phyloP scores from a whole-genome alignment of 37 sponge, comb jelly and placozoan genomes.

The Diacarnus erythraeanus region DNA sequence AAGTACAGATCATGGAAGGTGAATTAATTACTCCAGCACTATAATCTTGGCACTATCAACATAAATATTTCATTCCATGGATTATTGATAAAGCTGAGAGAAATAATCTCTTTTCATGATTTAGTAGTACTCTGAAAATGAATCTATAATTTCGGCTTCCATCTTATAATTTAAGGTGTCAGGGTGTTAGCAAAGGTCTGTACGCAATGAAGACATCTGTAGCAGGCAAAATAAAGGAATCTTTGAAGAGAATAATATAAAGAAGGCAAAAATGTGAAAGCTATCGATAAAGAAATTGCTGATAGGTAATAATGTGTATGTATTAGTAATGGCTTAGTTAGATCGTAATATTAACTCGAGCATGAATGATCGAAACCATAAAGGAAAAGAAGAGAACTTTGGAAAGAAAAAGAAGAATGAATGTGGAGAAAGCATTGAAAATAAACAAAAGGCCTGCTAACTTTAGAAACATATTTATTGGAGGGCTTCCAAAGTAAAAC shows the following conservation, averaged over 20 bases:
- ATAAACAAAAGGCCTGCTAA: too few relatives aligned
- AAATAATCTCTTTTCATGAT: too few relatives aligned
- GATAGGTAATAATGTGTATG: slow-evolving; percentile 44
- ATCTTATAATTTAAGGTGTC: slow-evolving; percentile 60
- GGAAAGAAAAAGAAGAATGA: neutral
- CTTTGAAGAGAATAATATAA: slow-evolving; percentile 23
- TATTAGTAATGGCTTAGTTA: neutral
- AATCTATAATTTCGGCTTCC: slow-evolving; percentile 42
- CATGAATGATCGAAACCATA: too few relatives aligned
- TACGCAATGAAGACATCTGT: neutral
- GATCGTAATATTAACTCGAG: too few relatives aligned
- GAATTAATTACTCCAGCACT: too few relatives aligned
- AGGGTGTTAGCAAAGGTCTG: slow-evolving; percentile 36
- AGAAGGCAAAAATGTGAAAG: slow-evolving; percentile 39
- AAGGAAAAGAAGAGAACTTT: neutral
- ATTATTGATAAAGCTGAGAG: too few relatives aligned
- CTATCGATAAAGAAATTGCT: slow-evolving; percentile 1
- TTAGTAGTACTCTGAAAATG: too few relatives aligned
- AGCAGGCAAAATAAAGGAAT: neutral
- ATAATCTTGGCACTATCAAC: too few relatives aligned
- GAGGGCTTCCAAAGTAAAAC: neutral
- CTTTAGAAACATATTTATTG: too few relatives aligned
- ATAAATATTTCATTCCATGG: too few relatives aligned
- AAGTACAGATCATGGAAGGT: too few relatives aligned
- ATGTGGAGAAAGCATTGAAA: neutral